Conservation (phyloP, 1,140 invertebrate species). For the Sycophila sp. region DNA sequence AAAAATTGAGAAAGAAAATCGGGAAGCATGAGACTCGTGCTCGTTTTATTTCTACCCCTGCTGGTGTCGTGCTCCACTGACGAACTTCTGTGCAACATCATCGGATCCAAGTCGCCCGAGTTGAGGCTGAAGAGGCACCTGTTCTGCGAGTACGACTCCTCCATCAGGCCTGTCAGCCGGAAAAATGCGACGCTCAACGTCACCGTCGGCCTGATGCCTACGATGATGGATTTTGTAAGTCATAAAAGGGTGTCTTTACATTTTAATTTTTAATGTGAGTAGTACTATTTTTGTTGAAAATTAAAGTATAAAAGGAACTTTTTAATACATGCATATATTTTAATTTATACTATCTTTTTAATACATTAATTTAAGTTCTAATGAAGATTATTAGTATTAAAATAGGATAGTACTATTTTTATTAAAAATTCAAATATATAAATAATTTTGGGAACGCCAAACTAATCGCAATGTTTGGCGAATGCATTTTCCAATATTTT, state of each 20-base stretch:
- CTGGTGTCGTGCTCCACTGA: neutral
- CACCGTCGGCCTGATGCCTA: slow-evolving; percentile 61
- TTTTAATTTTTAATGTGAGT: too few species aligned
- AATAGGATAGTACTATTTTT: too few species aligned
- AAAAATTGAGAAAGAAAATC: neutral
- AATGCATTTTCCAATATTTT: neutral
- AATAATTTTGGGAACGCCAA: too few species aligned
- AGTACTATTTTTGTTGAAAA: too few species aligned
- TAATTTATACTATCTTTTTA: too few species aligned
- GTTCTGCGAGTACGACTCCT: slow-evolving; percentile 66
- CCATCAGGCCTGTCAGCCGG: slow-evolving; percentile 58
- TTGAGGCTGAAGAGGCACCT: slow-evolving; percentile 61
- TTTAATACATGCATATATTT: too few species aligned
- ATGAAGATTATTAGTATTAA: too few species aligned
- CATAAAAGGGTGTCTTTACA: too few species aligned
- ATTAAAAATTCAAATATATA: too few species aligned
- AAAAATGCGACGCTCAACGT: slow-evolving; percentile 60
- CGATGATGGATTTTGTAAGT: slow-evolving; percentile 68
- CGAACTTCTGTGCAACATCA: slow-evolving; percentile 46
- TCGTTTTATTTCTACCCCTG: neutral
- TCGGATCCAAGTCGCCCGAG: slow-evolving; percentile 38
- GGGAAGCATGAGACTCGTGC: neutral
- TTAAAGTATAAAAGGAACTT: too few species aligned
- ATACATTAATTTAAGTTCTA: too few species aligned
- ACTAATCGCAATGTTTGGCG: too few species aligned